These are phyloP conservation scores for Epinephelus cyanopodus DNA, from an alignment of 2,113 vertebrate species.

Conservation along the genomic window DNA sequence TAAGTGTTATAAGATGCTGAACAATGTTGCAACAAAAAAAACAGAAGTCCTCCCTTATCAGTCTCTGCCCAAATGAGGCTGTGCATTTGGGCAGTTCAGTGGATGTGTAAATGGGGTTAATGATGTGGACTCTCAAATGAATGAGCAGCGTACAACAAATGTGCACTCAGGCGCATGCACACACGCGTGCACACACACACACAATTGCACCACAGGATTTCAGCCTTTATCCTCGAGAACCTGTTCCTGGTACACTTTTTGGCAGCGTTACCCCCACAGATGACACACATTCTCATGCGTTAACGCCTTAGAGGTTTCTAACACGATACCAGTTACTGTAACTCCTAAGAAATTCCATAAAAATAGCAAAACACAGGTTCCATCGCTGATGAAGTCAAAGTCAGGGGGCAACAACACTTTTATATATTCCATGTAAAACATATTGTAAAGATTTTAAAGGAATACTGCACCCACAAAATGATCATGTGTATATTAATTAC, in stretches of 20 bases:
- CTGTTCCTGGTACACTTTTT: conserved; percentile 31
- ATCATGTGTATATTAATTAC: too few relatives aligned
- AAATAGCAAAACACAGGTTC: background rate
- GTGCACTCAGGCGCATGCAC: conserved; percentile 47
- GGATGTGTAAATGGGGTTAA: conserved; percentile 67
- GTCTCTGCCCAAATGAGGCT: conserved; percentile 44
- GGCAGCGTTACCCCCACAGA: conserved; percentile 16
- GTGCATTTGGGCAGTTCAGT: conserved; percentile 47
- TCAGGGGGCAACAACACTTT: background rate
- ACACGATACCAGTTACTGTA: background rate
- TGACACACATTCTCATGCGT: conserved; percentile 35
- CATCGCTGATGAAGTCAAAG: background rate
- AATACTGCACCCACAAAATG: too few relatives aligned
- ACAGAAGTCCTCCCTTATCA: conserved; percentile 21
- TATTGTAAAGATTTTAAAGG: background rate
- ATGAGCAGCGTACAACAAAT: conserved; percentile 63
- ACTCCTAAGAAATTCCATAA: conserved; percentile 16
- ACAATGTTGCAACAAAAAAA: background rate
- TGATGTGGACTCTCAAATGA: conserved; percentile 68
- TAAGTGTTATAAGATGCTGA: background rate
- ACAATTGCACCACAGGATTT: conserved; percentile 36
- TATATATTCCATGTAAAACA: conserved; percentile 1
- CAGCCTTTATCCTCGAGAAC: conserved; percentile 45
- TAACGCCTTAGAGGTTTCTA: background rate
- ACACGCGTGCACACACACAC: conserved; percentile 31